phyloP scores from a whole-genome alignment of 2,113 vertebrate species.

The Tragelaphus buxtoni region DNA sequence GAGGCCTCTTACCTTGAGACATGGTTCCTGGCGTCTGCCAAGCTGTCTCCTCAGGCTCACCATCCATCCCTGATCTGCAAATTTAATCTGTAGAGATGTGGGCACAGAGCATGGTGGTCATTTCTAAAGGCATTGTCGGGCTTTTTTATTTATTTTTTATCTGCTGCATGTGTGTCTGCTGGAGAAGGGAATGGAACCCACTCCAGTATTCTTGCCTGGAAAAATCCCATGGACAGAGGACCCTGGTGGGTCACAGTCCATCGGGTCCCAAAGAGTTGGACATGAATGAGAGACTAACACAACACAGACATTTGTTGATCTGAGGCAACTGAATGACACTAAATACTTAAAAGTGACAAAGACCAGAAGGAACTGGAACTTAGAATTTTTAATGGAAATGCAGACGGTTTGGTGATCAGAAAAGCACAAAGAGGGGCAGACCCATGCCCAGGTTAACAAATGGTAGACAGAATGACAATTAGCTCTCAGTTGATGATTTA shows the following conservation, averaged over 20 bases:
- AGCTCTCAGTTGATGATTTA: neutral
- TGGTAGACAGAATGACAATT: neutral
- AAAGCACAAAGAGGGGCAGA: neutral
- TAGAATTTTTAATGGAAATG: neutral
- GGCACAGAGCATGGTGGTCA: neutral
- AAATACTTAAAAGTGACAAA: neutral
- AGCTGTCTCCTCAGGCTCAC: neutral
- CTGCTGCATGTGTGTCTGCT: neutral
- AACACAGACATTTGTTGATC: neutral
- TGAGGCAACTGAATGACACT: neutral
- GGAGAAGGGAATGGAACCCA: neutral
- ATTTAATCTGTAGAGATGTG: neutral
- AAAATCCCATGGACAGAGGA: neutral
- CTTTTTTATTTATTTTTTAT: neutral
- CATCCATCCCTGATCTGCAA: neutral
- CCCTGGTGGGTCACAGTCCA: neutral
- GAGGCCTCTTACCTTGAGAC: neutral
- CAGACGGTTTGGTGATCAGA: neutral
- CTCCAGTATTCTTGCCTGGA: neutral
- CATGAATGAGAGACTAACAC: neutral
- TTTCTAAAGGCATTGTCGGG: neutral
- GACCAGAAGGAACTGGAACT: neutral
- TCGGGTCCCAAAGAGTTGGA: neutral
- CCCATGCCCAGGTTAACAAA: neutral
- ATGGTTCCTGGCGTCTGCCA: neutral